phyloP scores from a whole-genome alignment of 23 tunicate genomes.

The Oikopleura albicans region DNA sequence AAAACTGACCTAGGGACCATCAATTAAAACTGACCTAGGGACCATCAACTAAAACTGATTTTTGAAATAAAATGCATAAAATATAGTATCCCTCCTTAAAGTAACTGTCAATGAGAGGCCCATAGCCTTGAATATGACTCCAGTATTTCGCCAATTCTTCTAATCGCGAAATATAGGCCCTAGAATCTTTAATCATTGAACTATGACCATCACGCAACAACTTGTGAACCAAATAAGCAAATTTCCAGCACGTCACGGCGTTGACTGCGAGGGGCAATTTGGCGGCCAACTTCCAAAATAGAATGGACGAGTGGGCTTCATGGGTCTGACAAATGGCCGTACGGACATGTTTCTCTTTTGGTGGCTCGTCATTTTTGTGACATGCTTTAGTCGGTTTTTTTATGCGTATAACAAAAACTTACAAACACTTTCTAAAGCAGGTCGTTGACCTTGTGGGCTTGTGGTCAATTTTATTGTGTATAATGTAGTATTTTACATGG shows the following conservation, averaged over 20 bases:
- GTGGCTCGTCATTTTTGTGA: constrained; percentile 41
- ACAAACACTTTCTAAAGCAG: too few species aligned
- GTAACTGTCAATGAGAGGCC: constrained; percentile 35
- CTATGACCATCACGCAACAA: constrained; percentile 76
- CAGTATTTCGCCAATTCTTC: constrained; percentile 15
- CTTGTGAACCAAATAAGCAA: constrained; percentile 80
- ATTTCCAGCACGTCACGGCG: constrained; percentile 71
- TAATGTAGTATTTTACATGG: too few species aligned
- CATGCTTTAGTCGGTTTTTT: constrained; percentile 80
- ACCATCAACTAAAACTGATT: too few species aligned
- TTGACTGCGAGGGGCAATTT: constrained; percentile 50
- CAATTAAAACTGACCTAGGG: too few species aligned
- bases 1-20: too few species aligned
- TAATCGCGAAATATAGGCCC: neutral
- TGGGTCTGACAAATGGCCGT: constrained; percentile 57
- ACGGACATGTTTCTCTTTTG: constrained; percentile 88
- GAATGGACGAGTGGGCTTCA: constrained; percentile 45
- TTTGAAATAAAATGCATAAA: too few species aligned
- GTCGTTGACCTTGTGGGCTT: too few species aligned
- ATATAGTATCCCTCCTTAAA: too few species aligned
- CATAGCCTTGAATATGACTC: constrained; percentile 45
- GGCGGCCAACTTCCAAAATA: constrained; percentile 65
- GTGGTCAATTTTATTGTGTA: too few species aligned
- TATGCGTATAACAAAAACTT: too few species aligned
- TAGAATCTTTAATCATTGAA: neutral